phyloP scores from a whole-genome alignment of 2,888 invertebrate genomes.

The Andrena trimmerana region DNA sequence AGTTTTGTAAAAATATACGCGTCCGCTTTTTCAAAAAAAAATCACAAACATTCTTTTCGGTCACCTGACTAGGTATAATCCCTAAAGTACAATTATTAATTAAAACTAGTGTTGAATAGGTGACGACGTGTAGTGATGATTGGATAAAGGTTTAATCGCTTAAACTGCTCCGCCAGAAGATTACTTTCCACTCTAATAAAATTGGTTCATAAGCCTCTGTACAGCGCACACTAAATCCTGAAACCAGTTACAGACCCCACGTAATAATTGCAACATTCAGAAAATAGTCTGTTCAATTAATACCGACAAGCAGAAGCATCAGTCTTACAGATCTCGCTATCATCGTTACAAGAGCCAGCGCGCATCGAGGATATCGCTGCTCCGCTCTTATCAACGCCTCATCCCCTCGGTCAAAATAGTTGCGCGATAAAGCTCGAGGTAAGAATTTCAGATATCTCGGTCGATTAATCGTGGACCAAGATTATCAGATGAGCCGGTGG shows the following conservation, averaged over 20 bases:
- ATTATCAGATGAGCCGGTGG: conserved; percentile 59
- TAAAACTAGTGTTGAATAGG: background rate
- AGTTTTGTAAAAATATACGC: too few relatives aligned
- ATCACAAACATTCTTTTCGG: too few relatives aligned
- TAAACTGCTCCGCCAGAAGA: background rate
- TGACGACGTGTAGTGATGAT: too few relatives aligned
- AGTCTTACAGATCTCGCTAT: conserved; percentile 23
- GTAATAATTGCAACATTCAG: conserved; percentile 1
- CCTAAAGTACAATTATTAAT: background rate
- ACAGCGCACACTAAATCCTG: background rate
- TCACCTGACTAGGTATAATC: background rate
- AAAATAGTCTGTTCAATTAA: conserved; percentile 18
- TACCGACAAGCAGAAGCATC: background rate
- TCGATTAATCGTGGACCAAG: conserved; percentile 65
- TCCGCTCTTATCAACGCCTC: conserved; percentile 12
- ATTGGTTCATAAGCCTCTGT: background rate
- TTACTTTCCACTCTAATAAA: background rate
- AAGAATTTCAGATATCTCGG: conserved; percentile 48
- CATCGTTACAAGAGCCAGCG: background rate
- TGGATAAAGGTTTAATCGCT: background rate
- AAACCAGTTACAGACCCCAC: background rate
- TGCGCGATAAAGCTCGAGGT: conserved; percentile 19
- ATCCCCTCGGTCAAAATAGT: conserved; percentile 33
- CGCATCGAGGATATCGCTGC: conserved; percentile 13
- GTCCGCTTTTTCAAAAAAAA: too few relatives aligned